These are phyloP conservation scores for Graphium colonna DNA, from an alignment of 2,888 invertebrate species.

Conservation along the genomic window DNA sequence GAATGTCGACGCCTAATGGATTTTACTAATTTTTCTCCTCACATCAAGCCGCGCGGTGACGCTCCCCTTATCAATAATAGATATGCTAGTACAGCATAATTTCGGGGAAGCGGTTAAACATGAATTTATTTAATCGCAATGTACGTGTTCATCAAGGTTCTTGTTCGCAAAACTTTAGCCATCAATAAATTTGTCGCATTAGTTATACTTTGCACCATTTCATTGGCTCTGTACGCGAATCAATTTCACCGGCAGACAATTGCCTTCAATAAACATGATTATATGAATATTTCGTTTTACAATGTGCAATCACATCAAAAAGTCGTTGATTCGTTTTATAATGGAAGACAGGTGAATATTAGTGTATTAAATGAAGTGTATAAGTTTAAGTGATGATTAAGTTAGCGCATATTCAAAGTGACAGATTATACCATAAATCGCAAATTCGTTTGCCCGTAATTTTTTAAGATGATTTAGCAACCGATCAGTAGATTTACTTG, in stretches of 20 bases:
- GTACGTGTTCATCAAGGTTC: background rate
- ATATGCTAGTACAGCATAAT: background rate
- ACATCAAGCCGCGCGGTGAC: constrained; percentile 7
- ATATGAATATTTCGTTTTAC: background rate
- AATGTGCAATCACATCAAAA: constrained; percentile 13
- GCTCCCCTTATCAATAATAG: constrained; percentile 16
- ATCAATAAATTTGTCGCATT: constrained; percentile 8
- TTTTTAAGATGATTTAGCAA: too few relatives aligned
- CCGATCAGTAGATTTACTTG: too few relatives aligned
- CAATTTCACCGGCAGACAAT: background rate
- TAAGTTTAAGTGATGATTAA: background rate
- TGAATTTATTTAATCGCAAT: constrained; percentile 10
- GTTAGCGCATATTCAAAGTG: background rate
- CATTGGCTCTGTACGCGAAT: constrained; percentile 8
- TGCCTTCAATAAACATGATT: background rate
- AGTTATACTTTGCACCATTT: constrained; percentile 1
- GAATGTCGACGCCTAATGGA: constrained; percentile 17
- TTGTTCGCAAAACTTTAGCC: constrained; percentile 5
- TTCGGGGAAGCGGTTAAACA: constrained; percentile 1
- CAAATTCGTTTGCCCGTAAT: too few relatives aligned
- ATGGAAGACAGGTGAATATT: constrained; percentile 38
- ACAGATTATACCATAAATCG: too few relatives aligned
- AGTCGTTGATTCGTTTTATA: constrained; percentile 35
- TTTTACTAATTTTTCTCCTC: constrained; percentile 19
- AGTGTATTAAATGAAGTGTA: background rate